Conservation (phyloP, 2,888 invertebrate genomes). For the Synergus japonicus region DNA sequence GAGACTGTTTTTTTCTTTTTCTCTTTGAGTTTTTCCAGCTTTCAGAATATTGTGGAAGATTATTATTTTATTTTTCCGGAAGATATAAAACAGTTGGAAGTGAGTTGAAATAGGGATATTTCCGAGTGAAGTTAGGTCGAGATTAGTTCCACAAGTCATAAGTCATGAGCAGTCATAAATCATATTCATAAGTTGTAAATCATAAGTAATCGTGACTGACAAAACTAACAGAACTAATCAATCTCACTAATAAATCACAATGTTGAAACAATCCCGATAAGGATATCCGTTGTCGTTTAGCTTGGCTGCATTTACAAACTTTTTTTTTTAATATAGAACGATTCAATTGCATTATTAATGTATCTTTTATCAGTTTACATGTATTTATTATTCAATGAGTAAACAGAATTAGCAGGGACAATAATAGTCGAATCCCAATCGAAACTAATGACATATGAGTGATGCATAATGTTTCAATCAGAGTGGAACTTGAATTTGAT, state of each 20-base stretch:
- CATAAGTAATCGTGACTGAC: background rate
- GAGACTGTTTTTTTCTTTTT: background rate
- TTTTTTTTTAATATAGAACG: too few relatives aligned
- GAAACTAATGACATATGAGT: background rate
- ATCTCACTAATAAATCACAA: background rate
- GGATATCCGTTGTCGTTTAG: background rate
- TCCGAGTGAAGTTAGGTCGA: background rate
- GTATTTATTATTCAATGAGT: background rate
- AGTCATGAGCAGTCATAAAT: background rate
- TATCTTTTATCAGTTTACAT: background rate
- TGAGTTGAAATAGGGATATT: background rate
- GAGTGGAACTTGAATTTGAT: slow-evolving; percentile 8
- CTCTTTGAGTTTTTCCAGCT: background rate
- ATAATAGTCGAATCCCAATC: background rate
- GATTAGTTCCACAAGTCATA: background rate
- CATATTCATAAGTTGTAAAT: background rate
- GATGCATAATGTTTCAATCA: slow-evolving; percentile 19
- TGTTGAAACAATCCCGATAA: background rate
- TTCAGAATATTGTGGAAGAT: background rate
- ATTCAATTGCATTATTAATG: background rate
- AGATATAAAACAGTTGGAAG: background rate
- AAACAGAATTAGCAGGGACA: background rate
- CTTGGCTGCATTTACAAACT: background rate
- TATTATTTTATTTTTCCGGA: too few relatives aligned
- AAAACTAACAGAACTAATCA: background rate